Percentiles rank a stretch among this genome's conserved stretches.
Conservation (phyloP, 2,113 vertebrate species). For the Austrofundulus limnaeus region DNA sequence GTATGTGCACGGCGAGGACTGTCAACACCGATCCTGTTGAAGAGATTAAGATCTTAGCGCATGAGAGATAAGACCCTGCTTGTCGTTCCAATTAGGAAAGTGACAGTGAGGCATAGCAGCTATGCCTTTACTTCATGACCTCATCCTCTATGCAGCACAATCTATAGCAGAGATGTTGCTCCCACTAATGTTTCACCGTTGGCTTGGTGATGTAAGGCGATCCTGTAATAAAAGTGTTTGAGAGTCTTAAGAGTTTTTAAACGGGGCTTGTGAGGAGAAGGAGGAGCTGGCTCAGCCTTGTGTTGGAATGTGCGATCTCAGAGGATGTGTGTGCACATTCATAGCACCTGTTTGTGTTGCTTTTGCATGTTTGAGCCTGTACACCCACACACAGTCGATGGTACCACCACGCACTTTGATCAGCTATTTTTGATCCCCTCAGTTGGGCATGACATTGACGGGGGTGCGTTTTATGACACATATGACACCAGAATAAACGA, state of each 20-base stretch:
- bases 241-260: constrained; percentile 36
- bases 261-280: constrained; percentile 46
- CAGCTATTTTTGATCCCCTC: constrained; percentile 56
- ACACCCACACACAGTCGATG: constrained; percentile 36
- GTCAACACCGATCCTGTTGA: constrained; percentile 41
- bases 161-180: constrained; percentile 46
- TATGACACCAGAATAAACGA: no score
- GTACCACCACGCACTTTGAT: constrained; percentile 34
- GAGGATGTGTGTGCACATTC: constrained; percentile 38
- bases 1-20: constrained; percentile 47
- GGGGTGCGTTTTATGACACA: no score
- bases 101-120: constrained; percentile 67
- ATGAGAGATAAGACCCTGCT: constrained; percentile 39
- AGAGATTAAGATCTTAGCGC: constrained; percentile 67
- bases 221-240: constrained; percentile 55
- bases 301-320: constrained; percentile 51
- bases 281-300: constrained; percentile 42
- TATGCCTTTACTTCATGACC: constrained; percentile 59
- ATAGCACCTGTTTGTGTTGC: constrained; percentile 51
- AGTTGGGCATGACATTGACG: constrained; percentile 18
- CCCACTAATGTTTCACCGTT: constrained; percentile 37
- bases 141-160: constrained; percentile 59
- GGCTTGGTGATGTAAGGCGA: constrained; percentile 36
- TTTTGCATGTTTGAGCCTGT: constrained; percentile 43
- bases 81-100: constrained; percentile 67